Base-by-base conservation (phyloP, 2,888 invertebrate species). In the Athalia rosae region DNA sequence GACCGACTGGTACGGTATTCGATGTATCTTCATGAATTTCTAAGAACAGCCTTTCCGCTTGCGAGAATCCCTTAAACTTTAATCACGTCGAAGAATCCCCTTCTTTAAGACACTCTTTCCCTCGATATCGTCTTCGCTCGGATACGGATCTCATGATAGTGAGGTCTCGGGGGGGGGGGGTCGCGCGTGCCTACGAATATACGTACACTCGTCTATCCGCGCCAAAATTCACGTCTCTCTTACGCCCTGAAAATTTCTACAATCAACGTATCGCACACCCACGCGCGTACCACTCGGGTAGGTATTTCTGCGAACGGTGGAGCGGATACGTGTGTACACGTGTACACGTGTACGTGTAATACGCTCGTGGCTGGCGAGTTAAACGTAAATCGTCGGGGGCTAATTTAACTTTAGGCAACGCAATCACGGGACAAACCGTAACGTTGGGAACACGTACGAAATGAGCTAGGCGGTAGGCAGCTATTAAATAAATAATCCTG, bases 401-500 rank as follows among this genome's bases (percentile, higher is more conserved):
- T 71, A 74, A 74, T 74, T 74, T 61, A 61, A 74, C 74, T 74
- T 74, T 53, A 28, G 74, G 74, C 41, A 47, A 61, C 48, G 74
- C 59, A 74, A 74, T 74, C 28, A 48, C 48, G 48, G 69, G 69
- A 61, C 74, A 61, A 53, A 74, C 45, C 74, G 74, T 61, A 11
- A 61, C 61, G 74, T 62, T 58, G 47, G 50, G 61, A 74, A 74
- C 74, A 61, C 74, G 74, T 74, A 74, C 74, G 74, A 61, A 61
- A 61, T 43, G 74, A 74, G 74, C 61, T 59, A 48, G 74, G 28
- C 61, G 28, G 61, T 28, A 62, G 48, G 47, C 28, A 50, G 47
- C 74, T 74, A 74, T 74, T 61, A 61, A 74, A 74, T 61, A 74
- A 74, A 74, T 74, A 74, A 74, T 74, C 61, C 74, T 74, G 74